Percentiles rank a stretch among this genome's conserved stretches.
Evolutionary conservation across 2,113 vertebrate genomes (phyloP).

Genomic region (Actenoides lindsayi): DNA sequence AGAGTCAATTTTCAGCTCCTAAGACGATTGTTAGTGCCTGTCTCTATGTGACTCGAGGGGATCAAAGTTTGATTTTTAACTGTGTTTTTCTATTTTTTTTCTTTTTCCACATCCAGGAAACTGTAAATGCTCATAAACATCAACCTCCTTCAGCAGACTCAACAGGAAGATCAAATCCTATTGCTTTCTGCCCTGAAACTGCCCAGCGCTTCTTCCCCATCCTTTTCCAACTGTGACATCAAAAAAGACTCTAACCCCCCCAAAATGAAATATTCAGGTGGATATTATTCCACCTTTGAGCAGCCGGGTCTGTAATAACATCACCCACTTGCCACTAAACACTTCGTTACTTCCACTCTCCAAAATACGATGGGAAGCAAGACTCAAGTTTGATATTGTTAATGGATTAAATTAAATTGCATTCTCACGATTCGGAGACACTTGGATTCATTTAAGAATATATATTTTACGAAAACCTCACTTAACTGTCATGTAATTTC

Average conservation of each 20-base stretch:
- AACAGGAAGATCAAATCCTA: neutral
- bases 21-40: constrained; percentile 23
- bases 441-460: constrained; percentile 40
- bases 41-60: neutral
- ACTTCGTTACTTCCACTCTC: neutral
- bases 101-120: neutral
- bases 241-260: neutral
- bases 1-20: constrained; percentile 34
- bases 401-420: neutral
- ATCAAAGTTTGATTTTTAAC: constrained; percentile 29
- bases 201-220: neutral
- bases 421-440: neutral
- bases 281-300: neutral
- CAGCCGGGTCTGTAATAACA: neutral
- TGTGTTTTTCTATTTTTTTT: neutral
- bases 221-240: too few relatives aligned
- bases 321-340: neutral
- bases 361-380: neutral
- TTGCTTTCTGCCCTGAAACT: neutral
- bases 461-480: constrained; percentile 31
- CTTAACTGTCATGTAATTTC: constrained; percentile 5
- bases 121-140: neutral
- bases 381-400: neutral
- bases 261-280: neutral
- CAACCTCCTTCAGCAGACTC: neutral